Evolutionary conservation across 2,888 invertebrate species (phyloP), one percentile per base, ranked within the genome.

Genomic region (Eupithecia pulchellata): DNA sequence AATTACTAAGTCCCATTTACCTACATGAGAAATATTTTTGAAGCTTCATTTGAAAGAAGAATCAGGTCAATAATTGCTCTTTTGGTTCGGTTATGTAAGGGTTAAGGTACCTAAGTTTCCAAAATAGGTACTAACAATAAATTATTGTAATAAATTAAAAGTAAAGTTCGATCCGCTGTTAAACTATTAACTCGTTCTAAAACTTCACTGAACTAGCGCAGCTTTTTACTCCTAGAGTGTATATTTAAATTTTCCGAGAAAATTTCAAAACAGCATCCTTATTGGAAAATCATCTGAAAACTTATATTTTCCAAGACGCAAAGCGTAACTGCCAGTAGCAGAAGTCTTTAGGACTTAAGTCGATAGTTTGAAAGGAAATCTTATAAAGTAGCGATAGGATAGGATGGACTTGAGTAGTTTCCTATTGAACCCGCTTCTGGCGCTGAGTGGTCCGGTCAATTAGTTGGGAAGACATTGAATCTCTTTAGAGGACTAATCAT

Each of bases 281-380:
- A 60, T 20, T 60, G 11, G 20, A 60, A 47, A 66, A 29, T 61
- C 29, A 58, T 47, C 55, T 57, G 20, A 66, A 70, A 67, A 52
- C 36, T 68, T 64, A 64, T 64, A 64, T 66, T 70, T 64, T 25
- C 20, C 27, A 17, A 29, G 14, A 57, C 29, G 25, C 25, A 64
- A 64, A 68, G 63, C 69, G 42, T 61, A 70, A 36, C 72, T 76
- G 75, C 68, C 75, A 72, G 39, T 30, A 39, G 68, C 76, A 76
- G 70, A 39, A 42, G 42, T 68, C 32, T 65, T 66, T 1, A 42
- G 39, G 55, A 64, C 66, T 71, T 67, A 63, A 68, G 57, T 67
- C 72, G 70, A 74, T 74, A 76, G 72, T 75, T 74, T 74, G 62
- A 66, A 71, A 71, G 66, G 69, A 74, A 74, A 72, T 65, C 60